A percentile compares a stretch with the other conserved stretches of the same genome.
Conservation (phyloP, 2,888 invertebrate species). For the Cylindroiulus punctatus region DNA sequence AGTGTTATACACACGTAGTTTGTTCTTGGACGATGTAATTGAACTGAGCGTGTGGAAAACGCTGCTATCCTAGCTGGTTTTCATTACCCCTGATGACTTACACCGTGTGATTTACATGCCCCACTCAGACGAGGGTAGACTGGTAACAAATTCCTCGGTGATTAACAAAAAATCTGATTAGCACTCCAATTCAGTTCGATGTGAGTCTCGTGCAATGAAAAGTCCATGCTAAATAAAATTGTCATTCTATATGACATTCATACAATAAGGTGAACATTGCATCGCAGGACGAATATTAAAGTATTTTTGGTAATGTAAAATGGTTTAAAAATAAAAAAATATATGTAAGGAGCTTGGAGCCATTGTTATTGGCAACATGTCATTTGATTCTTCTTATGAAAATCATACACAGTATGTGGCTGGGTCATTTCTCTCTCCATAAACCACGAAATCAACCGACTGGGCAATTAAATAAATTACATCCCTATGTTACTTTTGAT, state of each 20-base stretch:
- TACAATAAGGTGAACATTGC: too few relatives aligned
- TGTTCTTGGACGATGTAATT: neutral
- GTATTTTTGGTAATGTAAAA: too few relatives aligned
- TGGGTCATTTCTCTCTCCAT: neutral
- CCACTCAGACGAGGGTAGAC: neutral
- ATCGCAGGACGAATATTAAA: too few relatives aligned
- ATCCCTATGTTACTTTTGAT: too few relatives aligned
- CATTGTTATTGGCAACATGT: neutral
- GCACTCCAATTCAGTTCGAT: neutral
- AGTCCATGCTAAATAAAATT: too few relatives aligned
- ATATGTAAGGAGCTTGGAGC: neutral
- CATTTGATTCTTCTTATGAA: neutral
- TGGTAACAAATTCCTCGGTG: neutral
- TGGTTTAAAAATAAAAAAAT: too few relatives aligned
- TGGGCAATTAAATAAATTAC: too few relatives aligned
- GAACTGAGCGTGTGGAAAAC: neutral
- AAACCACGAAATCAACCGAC: neutral
- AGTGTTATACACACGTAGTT: neutral
- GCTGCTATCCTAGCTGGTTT: neutral
- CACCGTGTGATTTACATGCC: neutral
- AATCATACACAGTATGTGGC: neutral
- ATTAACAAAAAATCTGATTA: neutral
- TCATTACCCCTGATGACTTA: neutral
- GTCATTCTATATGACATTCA: too few relatives aligned
- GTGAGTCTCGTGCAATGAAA: too few relatives aligned